Percentiles rank a stretch among this genome's conserved stretches.
These are phyloP conservation scores for Aurelia sp. DNA, from an alignment of 30 jellyfish, hydroid and myxozoan genomes.

Conservation along the genomic window DNA sequence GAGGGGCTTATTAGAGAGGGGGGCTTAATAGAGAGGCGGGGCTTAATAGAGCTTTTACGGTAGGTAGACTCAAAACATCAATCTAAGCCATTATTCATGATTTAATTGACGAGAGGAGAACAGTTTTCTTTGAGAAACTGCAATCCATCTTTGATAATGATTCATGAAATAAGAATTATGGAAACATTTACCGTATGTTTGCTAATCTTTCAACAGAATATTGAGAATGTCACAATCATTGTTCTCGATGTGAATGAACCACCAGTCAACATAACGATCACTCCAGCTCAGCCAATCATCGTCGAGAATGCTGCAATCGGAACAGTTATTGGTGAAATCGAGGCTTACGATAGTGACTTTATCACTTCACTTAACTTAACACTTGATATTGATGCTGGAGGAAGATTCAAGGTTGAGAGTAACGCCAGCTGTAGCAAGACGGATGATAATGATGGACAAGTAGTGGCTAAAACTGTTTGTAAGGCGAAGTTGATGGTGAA, in stretches of 20 bases:
- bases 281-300: slow-evolving; percentile 47
- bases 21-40: too few species aligned
- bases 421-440: slow-evolving; percentile 31
- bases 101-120: too few species aligned
- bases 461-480: slow-evolving; percentile 56
- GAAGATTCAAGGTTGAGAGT: slow-evolving; percentile 50
- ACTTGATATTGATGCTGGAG: slow-evolving; percentile 72
- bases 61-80: too few species aligned
- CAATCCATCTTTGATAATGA: too few species aligned
- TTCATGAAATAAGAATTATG: background rate
- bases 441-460: background rate
- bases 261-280: slow-evolving; percentile 71
- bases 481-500: slow-evolving; percentile 54
- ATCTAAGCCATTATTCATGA: too few species aligned
- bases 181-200: background rate
- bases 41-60: too few species aligned
- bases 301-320: slow-evolving; percentile 73
- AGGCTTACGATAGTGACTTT: slow-evolving; percentile 72
- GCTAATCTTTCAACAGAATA: slow-evolving; percentile 15
- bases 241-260: slow-evolving; percentile 79
- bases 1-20: too few species aligned
- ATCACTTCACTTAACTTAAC: slow-evolving; percentile 58
- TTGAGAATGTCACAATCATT: slow-evolving; percentile 39
- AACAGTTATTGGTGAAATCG: slow-evolving; percentile 72
- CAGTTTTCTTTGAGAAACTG: too few species aligned